Evolutionary conservation across 1,140 invertebrate genomes (phyloP).

Genomic region (Ctenoplectra terminalis): DNA sequence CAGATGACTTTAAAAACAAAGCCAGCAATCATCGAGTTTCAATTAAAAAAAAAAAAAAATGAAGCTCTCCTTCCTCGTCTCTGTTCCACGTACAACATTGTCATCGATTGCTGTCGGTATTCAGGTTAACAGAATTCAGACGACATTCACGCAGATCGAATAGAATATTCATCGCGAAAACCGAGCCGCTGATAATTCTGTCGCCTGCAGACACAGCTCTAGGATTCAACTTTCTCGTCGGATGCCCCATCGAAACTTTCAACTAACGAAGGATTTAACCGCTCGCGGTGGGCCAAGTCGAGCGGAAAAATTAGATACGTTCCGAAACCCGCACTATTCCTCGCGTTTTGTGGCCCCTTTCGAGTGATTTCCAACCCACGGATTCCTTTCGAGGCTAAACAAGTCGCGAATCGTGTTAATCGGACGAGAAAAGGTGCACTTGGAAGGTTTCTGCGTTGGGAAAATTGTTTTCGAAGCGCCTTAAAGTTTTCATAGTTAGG

Average conservation of each 20-base stretch:
- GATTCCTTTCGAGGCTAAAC: not conserved
- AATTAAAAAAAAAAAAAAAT: not conserved
- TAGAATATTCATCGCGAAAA: not conserved
- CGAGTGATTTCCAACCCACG: not conserved
- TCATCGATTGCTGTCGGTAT: conserved; percentile 4
- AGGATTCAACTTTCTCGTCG: not conserved
- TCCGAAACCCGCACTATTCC: not conserved
- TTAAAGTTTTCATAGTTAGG: not conserved
- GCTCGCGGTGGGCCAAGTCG: no score
- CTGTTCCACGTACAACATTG: not conserved
- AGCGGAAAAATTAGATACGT: conserved; percentile 3
- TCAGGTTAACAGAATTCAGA: conserved; percentile 18
- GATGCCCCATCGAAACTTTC: not conserved
- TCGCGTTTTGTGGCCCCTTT: not conserved
- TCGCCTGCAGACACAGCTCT: not conserved
- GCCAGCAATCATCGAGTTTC: not conserved
- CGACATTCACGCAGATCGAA: not conserved
- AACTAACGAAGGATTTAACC: conserved; percentile 17
- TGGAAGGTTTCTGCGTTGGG: no score
- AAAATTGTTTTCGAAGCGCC: not conserved
- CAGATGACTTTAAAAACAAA: no score
- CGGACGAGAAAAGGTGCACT: not conserved
- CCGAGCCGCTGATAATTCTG: not conserved
- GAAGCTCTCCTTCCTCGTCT: not conserved
- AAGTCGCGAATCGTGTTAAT: not conserved